These are phyloP conservation scores for Ernsta delagoae DNA, from an alignment of 2,888 invertebrate species.

Conservation along the genomic window DNA sequence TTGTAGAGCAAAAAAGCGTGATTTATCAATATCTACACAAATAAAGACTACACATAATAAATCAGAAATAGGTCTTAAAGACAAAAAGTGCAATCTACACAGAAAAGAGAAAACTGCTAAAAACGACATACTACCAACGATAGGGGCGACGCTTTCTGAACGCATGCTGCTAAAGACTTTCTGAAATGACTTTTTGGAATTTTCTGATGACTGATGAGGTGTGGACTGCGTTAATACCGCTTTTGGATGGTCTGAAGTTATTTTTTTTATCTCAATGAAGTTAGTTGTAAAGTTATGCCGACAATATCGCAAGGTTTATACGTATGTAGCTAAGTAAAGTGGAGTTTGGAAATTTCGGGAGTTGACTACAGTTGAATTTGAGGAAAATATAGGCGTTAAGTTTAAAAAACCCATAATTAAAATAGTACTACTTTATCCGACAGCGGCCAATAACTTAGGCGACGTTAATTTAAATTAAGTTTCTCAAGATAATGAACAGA, in stretches of 20 bases:
- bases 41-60: conserved; percentile 77
- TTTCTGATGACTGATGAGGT: conserved; percentile 5
- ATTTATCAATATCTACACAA: conserved; percentile 69
- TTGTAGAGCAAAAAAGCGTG: conserved; percentile 70
- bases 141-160: conserved; percentile 66
- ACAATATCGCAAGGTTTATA: conserved; percentile 72
- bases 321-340: conserved; percentile 48
- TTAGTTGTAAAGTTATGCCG: conserved; percentile 66
- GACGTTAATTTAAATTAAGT: too few species aligned
- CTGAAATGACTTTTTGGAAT: conserved; percentile 46
- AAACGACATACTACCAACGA: conserved; percentile 60
- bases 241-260: conserved; percentile 39
- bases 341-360: conserved; percentile 48
- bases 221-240: conserved; percentile 31
- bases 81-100: conserved; percentile 69
- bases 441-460: too few species aligned
- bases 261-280: conserved; percentile 43
- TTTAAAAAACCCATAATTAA: too few species aligned
- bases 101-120: conserved; percentile 67
- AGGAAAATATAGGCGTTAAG: too few species aligned
- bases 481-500: too few species aligned
- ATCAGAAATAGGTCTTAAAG: conserved; percentile 73
- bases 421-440: too few species aligned
- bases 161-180: conserved; percentile 76
- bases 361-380: conserved; percentile 8